Evolutionary conservation across 1,140 invertebrate species (phyloP), one percentile per base, ranked within the genome.

Genomic region (Aleiodes sp.): DNA sequence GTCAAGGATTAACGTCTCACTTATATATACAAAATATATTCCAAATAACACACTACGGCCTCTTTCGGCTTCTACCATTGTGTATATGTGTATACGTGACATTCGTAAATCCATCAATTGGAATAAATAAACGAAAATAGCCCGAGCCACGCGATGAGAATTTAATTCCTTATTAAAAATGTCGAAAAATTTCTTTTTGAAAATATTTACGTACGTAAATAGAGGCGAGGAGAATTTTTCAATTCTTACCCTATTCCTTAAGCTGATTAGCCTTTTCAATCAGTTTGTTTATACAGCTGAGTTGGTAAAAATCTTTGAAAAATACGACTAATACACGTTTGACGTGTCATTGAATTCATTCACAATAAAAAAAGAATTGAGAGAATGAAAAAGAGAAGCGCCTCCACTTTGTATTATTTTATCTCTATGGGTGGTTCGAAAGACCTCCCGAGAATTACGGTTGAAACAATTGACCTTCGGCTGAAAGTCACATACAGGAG

Each of bases 241-340:
- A 33, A 33, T 33, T 33, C 9, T n/a, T n/a, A n/a, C 31, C 9
- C 9, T 33, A 33, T 33, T 8, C 12, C 12, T 7, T 33, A 59
- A 59, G 56, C 56, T 59, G 56, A 59, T 68, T 72, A 52, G n/a
- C 60, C 66, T 67, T 70, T 73, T 70, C 57, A 57, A 43, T 21
- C n/a, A 19, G n/a, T 9, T 26, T 64, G 46, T 59, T 46, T 12
- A 4, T 26, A 8, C 37, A 39, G 24, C 14, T 64, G 39, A n/a
- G n/a, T n/a, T n/a, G n/a, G n/a, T n/a, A n/a, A n/a, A n/a, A n/a
- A n/a, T n/a, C n/a, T n/a, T n/a, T n/a, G n/a, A n/a, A n/a, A n/a
- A n/a, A n/a, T n/a, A n/a, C n/a, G n/a, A n/a, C n/a, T n/a, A n/a
- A n/a, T n/a, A n/a, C n/a, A n/a, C n/a, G n/a, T n/a, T n/a, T n/a